Conservation (phyloP, 2,113 vertebrate species). For the Lagopus muta region DNA sequence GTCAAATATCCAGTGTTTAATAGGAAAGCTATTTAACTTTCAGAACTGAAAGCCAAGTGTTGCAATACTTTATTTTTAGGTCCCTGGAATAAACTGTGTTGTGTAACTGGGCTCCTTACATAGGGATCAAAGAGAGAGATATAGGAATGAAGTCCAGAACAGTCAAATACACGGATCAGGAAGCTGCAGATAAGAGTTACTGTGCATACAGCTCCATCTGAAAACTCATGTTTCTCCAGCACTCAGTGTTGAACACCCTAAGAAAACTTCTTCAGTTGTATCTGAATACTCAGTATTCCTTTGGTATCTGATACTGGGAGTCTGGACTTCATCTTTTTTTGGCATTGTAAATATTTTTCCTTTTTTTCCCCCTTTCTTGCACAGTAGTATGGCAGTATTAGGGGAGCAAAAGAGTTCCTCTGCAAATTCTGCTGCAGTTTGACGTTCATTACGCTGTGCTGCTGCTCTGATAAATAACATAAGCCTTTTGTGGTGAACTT, state of each 20-base stretch:
- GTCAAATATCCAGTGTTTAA: neutral
- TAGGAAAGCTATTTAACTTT: slow-evolving; percentile 12
- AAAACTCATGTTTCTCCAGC: neutral
- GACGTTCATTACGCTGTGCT: neutral
- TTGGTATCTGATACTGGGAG: neutral
- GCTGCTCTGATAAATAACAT: neutral
- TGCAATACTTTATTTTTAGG: slow-evolving; percentile 72
- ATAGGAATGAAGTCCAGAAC: slow-evolving; percentile 26
- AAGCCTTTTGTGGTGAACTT: neutral
- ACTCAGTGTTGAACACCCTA: neutral
- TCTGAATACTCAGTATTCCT: neutral
- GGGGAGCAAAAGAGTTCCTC: neutral
- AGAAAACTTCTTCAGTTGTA: neutral
- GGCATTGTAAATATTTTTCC: neutral
- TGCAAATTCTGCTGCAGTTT: neutral
- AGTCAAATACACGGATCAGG: neutral
- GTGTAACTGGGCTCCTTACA: slow-evolving; percentile 1
- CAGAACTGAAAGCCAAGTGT: slow-evolving; percentile 35
- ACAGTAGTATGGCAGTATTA: neutral
- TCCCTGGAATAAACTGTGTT: slow-evolving; percentile 37
- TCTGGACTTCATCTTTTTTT: neutral
- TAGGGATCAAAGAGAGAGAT: slow-evolving; percentile 13
- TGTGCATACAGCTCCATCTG: neutral
- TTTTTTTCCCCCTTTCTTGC: neutral
- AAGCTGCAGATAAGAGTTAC: neutral